Base-by-base conservation (phyloP, 2,113 vertebrate genomes). In the Cynopterus brachyotis region DNA sequence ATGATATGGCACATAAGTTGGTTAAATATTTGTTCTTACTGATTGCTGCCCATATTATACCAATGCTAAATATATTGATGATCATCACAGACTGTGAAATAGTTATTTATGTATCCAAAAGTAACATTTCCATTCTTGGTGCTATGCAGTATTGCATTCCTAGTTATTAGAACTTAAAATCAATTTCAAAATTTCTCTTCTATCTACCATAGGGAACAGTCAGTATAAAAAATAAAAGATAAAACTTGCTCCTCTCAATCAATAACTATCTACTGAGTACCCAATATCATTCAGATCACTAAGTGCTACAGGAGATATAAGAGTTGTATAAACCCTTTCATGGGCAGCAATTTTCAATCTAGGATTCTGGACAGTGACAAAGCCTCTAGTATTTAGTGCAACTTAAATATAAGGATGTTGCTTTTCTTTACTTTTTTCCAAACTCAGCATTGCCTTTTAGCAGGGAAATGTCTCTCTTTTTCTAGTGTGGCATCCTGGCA, bases 121-220 rank as follows among this genome's bases (percentile, higher is more conserved):
- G 66, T 9, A 90, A 50, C 15, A 73, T 85, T 83, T 93, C 87
- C 30, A 50, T 87, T 72, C 20, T 94, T 22, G 57, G 55, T 47
- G 19, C 20, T 53, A 80, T 4, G 35, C 24, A 28, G 2, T 11
- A 76, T 79, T 50, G 26, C 2, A 86, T 80, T 72, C 12, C n/a
- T 87, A 72, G 5, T 87, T 81, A 72, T 24, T 88, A 26, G 28
- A 80, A 95, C 53, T 80, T 75, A 35, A 95, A 92, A 15, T 84
- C 37, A 66, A 26, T 53, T 89, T 87, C 9, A 87, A 62, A 92
- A 90, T 94, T 84, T 87, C 32, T 97, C 22, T 86, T 76, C 57
- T 57, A 17, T 87, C 11, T 95, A 45, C 17, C 35, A 78, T 35
- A 81, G 35, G 47, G 62, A 76, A 42, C 75, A 76, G 2, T 37